phyloP scores from a whole-genome alignment of 2,888 invertebrate species.

The Xylota segnis region DNA sequence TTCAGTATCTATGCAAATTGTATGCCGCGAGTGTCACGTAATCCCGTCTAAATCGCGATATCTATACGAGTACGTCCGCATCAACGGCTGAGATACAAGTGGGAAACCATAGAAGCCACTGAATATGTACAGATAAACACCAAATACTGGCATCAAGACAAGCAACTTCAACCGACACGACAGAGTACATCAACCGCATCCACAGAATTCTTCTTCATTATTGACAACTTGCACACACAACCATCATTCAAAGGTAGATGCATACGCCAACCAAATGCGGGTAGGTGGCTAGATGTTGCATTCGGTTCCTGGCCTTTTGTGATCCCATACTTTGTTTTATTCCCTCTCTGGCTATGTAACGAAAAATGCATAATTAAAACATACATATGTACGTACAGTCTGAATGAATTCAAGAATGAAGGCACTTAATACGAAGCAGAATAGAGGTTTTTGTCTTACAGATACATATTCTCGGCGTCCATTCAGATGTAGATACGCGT shows the following conservation, averaged over 20 bases:
- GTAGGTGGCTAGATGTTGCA: conserved; percentile 28
- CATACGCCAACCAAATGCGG: not conserved
- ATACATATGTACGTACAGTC: conserved; percentile 3
- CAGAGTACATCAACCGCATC: not conserved
- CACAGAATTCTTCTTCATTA: conserved; percentile 28
- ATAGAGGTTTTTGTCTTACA: conserved; percentile 40
- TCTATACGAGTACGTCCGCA: not conserved
- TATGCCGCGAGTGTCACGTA: not conserved
- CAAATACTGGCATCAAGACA: conserved; percentile 7
- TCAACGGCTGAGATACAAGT: not conserved
- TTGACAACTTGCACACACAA: conserved; percentile 45
- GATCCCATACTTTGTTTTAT: conserved; percentile 11
- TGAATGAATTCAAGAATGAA: conserved; percentile 48
- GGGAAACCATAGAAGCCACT: not conserved
- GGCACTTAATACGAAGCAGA: conserved; percentile 59
- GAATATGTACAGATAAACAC: conserved; percentile 9
- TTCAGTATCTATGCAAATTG: not conserved
- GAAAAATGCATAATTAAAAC: conserved; percentile 32
- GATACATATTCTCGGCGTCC: conserved; percentile 33
- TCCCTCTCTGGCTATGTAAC: conserved; percentile 21
- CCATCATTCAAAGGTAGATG: conserved; percentile 39
- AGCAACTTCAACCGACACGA: not conserved
- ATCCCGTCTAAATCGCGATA: not conserved
- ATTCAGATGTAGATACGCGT: conserved; percentile 28
- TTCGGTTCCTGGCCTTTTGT: conserved; percentile 45